Base-by-base conservation (phyloP, 2,888 invertebrate genomes). In the Troides aeacus region DNA sequence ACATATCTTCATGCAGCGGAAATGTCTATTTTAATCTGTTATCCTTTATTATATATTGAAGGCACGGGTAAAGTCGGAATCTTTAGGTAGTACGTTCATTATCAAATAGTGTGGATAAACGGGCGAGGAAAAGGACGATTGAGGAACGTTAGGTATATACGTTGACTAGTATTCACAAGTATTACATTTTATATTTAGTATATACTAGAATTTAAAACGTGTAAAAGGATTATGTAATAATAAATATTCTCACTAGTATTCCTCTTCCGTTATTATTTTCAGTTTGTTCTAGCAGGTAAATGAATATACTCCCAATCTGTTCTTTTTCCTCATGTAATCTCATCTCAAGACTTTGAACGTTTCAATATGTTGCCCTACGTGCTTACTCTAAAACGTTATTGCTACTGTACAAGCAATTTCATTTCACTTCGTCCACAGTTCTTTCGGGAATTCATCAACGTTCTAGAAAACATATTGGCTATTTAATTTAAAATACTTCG, bases 351-450 rank as follows among this genome's bases (percentile, higher is more conserved):
- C 64, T 59, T 24, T 57, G 65, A 46, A 65, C 58, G 58, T 65
- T 65, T 59, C 65, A 65, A 65, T 65, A 65, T 58, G 64, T 59
- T 46, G 58, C 65, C 42, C 36, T 24, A 65, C 58, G 65, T 65
- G 65, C 58, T 59, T 58, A 39, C 64, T 64, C 58, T 65, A 58
- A 65, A 65, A 46, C 58, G 65, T 65, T 65, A 65, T 65, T 65
- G 65, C 65, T 46, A 59, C 36, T 58, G 65, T 59, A 65, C 65
- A 58, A 58, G 59, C 65, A 65, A 65, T 65, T 65, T 65, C 65
- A 65, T 65, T 65, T 58, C 39, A 65, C 42, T 65, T 39, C 58
- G 58, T 65, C 18, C 57, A n/a, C 42, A 59, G 58, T 59, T 65
- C 46, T 65, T 65, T 59, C 58, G 18, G 42, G 65, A 65, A 46